Base-by-base conservation (phyloP, 2,113 vertebrate species). In the Myrmecobius fasciatus region DNA sequence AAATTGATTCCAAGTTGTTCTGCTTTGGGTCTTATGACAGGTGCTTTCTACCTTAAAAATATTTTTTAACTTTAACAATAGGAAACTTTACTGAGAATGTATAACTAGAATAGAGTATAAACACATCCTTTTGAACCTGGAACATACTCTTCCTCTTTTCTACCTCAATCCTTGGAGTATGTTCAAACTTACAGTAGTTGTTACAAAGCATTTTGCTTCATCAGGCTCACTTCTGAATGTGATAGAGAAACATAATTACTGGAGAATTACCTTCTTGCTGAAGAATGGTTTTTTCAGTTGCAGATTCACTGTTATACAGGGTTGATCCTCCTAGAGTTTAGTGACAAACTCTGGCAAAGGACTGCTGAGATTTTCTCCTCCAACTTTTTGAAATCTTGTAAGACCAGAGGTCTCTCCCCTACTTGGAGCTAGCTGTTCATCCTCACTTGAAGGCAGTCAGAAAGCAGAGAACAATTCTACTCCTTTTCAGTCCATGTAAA, bases 1-100 rank as follows among this genome's bases (percentile, higher is more conserved):
- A 91, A 47, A 12, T 24, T 83, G n/a, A 92, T 52, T 92, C 92
- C 91, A 47, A 60, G 25, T 95, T 0, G 28, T 91, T 54, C n/a
- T 91, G 53, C 90, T 49, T 96, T 92, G 51, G 48, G 46, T 54
- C 90, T 96, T 60, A 8, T 89, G 90, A 92, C 53, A 14, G 95
- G 36, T 91, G 25, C 67, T 96, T 92, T 47, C 56, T 47, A 93
- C 60, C 17, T 83, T 43, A 26, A 4, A 60, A 31, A 3, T 36
- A 20, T n/a, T 20, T 75, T 67, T 36, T 36, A 75, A 14, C 36
- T n/a, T n/a, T n/a, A 36, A 67, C 36, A 75, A 6, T n/a, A n/a
- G 36, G 12, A 36, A n/a, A 36, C 12, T n/a, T 67, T 67, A 17
- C 12, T 75, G 31, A 75, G 60, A 75, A 75, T n/a, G 20, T n/a